phyloP scores from a whole-genome alignment of 2,113 vertebrate genomes.

The Uropsilus gracilis region DNA sequence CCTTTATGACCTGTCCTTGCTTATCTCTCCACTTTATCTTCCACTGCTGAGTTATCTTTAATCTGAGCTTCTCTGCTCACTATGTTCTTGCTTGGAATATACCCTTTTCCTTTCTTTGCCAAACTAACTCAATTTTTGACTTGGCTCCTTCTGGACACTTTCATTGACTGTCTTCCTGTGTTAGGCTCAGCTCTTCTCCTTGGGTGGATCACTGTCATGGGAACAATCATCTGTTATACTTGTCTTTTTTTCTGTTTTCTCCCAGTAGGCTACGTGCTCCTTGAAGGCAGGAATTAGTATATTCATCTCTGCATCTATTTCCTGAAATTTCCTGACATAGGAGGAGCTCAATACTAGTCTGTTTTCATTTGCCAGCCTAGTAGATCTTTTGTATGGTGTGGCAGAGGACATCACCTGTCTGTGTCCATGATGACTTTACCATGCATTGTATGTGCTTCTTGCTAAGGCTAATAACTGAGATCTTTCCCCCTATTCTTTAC shows the following conservation, averaged over 20 bases:
- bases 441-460: not conserved
- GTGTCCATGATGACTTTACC: not conserved
- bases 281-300: not conserved
- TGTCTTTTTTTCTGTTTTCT: not conserved
- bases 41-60: not conserved
- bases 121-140: not conserved
- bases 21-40: constrained; percentile 5
- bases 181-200: not conserved
- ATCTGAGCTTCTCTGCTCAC: not conserved
- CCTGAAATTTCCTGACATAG: not conserved
- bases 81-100: not conserved
- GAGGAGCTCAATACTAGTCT: not conserved
- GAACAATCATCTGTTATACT: not conserved
- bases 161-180: not conserved
- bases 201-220: not conserved
- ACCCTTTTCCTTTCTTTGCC: not conserved
- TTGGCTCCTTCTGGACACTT: not conserved
- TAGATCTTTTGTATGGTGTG: not conserved
- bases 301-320: not conserved
- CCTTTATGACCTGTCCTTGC: not conserved
- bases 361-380: not conserved
- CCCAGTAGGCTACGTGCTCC: not conserved
- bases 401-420: not conserved
- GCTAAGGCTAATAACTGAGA: not conserved
- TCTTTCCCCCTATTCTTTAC: not conserved